Evolutionary conservation across 2,888 invertebrate species (phyloP).

Genomic region (Mythimna vitellina): DNA sequence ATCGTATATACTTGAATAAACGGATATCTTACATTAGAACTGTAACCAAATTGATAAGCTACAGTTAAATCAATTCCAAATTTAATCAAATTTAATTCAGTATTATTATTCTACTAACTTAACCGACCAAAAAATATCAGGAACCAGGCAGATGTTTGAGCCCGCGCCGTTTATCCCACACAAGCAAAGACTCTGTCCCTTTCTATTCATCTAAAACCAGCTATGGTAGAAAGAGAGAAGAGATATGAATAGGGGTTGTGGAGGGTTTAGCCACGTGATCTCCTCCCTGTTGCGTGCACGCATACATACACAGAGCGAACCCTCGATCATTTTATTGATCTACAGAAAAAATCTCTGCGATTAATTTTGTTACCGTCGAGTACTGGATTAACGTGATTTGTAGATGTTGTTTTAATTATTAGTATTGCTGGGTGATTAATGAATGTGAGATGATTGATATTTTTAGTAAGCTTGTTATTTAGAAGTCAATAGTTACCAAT

Average conservation of each 20-base stretch:
- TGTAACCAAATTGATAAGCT: conserved; percentile 42
- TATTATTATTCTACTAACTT: conserved; percentile 79
- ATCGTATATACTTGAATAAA: neutral
- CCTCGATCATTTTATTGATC: conserved; percentile 86
- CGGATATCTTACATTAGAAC: conserved; percentile 16
- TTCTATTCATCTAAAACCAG: conserved; percentile 59
- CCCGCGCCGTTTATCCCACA: conserved; percentile 79
- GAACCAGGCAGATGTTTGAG: conserved; percentile 87
- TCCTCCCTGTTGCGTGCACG: conserved; percentile 71
- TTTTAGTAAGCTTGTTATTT: conserved; percentile 34
- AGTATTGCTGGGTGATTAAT: conserved; percentile 46
- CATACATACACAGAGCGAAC: conserved; percentile 75
- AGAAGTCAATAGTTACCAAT: conserved; percentile 26
- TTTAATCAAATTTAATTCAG: conserved; percentile 69
- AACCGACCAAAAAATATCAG: conserved; percentile 83
- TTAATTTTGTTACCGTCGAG: conserved; percentile 68
- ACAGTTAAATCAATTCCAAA: conserved; percentile 56
- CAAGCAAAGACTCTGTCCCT: conserved; percentile 59
- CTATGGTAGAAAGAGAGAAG: conserved; percentile 69
- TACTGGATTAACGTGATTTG: conserved; percentile 60
- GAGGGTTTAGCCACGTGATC: conserved; percentile 85
- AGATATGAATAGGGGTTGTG: conserved; percentile 83
- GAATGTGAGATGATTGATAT: conserved; percentile 27
- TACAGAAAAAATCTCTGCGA: conserved; percentile 78
- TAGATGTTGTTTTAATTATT: conserved; percentile 52